Evolutionary conservation across 2,113 vertebrate species (phyloP).

Genomic region (Perca schrenkii): DNA sequence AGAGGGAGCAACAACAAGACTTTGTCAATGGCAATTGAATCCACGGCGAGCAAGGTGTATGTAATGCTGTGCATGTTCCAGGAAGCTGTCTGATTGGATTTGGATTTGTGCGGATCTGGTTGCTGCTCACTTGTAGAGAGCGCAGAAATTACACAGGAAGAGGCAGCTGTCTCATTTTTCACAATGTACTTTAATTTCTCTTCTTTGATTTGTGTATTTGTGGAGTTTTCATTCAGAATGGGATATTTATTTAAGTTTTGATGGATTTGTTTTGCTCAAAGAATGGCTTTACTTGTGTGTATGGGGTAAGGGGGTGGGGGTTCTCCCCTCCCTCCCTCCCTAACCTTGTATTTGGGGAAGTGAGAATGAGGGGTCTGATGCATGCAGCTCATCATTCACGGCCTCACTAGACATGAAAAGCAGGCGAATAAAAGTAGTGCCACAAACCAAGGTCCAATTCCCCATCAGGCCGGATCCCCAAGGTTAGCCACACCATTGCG

Average conservation of each 20-base stretch:
- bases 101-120: constrained; percentile 72
- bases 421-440: constrained; percentile 66
- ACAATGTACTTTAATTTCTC: constrained; percentile 68
- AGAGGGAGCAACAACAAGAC: constrained; percentile 69
- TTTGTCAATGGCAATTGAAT: constrained; percentile 79
- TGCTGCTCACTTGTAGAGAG: constrained; percentile 56
- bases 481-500: constrained; percentile 74
- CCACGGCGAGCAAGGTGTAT: constrained; percentile 68
- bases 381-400: constrained; percentile 70
- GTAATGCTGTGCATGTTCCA: constrained; percentile 69
- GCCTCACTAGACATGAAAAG: constrained; percentile 70
- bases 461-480: constrained; percentile 74
- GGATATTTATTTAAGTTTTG: constrained; percentile 60
- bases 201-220: constrained; percentile 31
- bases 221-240: constrained; percentile 20
- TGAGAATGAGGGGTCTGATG: constrained; percentile 64
- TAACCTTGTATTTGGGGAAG: constrained; percentile 72
- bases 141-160: constrained; percentile 50
- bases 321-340: not conserved
- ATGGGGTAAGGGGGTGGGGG: not conserved
- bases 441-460: constrained; percentile 79
- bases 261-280: constrained; percentile 68
- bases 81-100: constrained; percentile 78
- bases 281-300: constrained; percentile 22
- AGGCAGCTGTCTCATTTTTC: constrained; percentile 72